Conservation (phyloP, 2,797 vertebrate genomes). For the Neopelma chrysocephalum region DNA sequence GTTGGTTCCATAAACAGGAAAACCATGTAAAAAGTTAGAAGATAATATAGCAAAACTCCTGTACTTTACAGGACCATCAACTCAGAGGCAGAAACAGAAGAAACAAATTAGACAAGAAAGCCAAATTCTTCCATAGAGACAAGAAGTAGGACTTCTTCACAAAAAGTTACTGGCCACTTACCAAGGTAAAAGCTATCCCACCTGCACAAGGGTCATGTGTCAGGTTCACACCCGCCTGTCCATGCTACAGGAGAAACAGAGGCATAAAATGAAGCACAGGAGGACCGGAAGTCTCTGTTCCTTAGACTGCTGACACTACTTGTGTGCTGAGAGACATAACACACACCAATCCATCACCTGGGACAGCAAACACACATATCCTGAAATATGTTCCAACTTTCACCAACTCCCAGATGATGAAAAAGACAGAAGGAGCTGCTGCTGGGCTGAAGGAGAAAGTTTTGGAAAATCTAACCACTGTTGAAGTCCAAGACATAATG, state of each 20-base stretch:
- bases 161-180: background rate
- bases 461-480: fast-evolving
- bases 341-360: background rate
- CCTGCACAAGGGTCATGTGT: background rate
- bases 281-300: background rate
- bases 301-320: background rate
- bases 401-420: background rate
- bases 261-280: background rate
- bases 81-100: background rate
- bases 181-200: background rate
- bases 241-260: background rate
- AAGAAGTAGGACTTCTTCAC: background rate
- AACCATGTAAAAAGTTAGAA: background rate
- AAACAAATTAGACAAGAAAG: background rate
- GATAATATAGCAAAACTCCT: background rate
- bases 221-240: background rate
- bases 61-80: background rate
- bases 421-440: background rate
- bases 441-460: background rate
- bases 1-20: background rate
- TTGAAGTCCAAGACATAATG: background rate
- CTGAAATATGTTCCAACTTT: background rate
- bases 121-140: background rate
- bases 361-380: background rate
- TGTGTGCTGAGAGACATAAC: background rate